phyloP scores from a whole-genome alignment of 2,797 vertebrate species.

The Parauchenoglanis ngamensis region DNA sequence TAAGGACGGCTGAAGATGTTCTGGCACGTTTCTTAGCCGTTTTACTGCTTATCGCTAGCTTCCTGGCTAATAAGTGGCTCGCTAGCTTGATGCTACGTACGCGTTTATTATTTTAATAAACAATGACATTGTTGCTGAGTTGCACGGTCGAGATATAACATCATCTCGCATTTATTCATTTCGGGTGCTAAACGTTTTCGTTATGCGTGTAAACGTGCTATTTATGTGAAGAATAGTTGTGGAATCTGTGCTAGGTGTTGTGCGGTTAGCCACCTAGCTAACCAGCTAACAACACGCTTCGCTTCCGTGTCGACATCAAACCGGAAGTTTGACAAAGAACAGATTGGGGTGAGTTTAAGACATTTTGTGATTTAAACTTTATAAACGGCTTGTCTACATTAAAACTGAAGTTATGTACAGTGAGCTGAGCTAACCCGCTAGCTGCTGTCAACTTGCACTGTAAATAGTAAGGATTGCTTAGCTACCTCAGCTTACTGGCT shows the following conservation, averaged over 20 bases:
- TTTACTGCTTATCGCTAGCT: not conserved
- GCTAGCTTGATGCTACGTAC: not conserved
- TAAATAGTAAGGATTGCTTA: not conserved
- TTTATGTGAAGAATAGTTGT: not conserved
- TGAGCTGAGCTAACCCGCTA: not conserved
- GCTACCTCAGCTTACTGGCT: not conserved
- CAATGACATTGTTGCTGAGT: not conserved
- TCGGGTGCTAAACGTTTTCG: not conserved
- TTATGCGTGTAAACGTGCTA: not conserved
- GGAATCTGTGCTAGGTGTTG: not conserved
- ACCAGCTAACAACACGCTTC: not conserved
- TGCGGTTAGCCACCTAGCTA: slow-evolving; percentile 6
- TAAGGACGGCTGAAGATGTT: not conserved
- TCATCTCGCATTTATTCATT: not conserved
- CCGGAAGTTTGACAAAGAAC: not conserved
- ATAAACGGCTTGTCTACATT: not conserved
- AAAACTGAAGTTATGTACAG: not conserved
- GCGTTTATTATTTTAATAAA: not conserved
- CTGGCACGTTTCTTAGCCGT: not conserved
- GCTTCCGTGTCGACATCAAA: slow-evolving; percentile 14
- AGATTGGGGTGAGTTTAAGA: slow-evolving; percentile 4
- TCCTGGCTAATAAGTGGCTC: not conserved
- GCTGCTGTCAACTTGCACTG: not conserved
- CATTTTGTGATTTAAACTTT: not conserved
- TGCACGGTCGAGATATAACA: not conserved